phyloP scores from a whole-genome alignment of 2,113 vertebrate genomes.

The Dicrurus megarhynchus region DNA sequence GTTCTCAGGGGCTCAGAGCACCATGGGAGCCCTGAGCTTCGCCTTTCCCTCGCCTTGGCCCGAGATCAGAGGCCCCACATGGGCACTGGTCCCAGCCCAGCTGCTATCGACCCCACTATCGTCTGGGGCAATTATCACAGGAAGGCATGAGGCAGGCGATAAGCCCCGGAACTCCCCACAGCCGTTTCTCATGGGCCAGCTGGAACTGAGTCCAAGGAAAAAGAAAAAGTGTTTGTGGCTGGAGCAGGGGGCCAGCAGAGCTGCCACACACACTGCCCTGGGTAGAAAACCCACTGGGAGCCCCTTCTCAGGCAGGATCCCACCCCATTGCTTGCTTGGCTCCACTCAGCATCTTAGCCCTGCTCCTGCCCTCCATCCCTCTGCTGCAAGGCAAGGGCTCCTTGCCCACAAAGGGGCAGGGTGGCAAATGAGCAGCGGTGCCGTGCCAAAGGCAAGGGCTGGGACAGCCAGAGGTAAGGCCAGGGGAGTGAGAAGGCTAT shows the following conservation, averaged over 20 bases:
- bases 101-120: not conserved
- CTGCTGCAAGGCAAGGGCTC: not conserved
- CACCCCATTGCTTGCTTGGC: accelerated
- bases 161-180: not conserved
- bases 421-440: not conserved
- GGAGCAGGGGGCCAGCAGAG: not conserved
- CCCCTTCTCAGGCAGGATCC: not conserved
- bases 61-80: not conserved
- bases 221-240: not conserved
- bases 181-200: not conserved
- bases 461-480: not conserved
- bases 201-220: not conserved
- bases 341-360: not conserved
- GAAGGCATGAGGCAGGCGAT: not conserved
- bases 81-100: not conserved
- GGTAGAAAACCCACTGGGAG: not conserved
- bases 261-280: not conserved
- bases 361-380: not conserved
- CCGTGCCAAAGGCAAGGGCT: accelerated
- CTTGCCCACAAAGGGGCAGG: not conserved
- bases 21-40: accelerated
- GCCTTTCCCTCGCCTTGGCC: not conserved
- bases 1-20: not conserved
- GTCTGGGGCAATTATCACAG: not conserved
- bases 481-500: not conserved